Evolutionary conservation across 2,888 invertebrate species (phyloP), one percentile per base, ranked within the genome.

Genomic region (Tuta absoluta): DNA sequence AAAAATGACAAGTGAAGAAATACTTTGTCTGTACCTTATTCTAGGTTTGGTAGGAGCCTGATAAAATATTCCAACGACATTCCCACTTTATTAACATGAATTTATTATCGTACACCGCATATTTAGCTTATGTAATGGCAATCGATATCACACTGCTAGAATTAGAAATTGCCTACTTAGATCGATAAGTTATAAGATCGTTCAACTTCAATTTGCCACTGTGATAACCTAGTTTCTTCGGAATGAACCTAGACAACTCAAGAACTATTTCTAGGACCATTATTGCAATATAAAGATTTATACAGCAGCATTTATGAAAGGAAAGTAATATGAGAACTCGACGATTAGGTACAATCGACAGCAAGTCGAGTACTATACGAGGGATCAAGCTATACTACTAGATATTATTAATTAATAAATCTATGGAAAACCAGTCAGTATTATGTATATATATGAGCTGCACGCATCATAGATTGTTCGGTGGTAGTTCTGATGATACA

Each of bases 171-270:
- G 56, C 19, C 45, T 67, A 66, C 64, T 67, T 65, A 63, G 64
- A 69, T 68, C 65, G 57, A 60, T 53, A 63, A 45, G 33, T 57
- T 64, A 24, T 48, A 45, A 24, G 60, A 24, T 23, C 60, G 45
- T 45, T 60, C 60, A 41, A 59, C 58, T 67, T 69, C 67, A 67
- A 72, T 71, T 75, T 73, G 76, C 75, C 74, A 73, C 66, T 66
- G 67, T 69, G 76, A 78, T 77, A 77, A 77, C 75, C 75, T 75
- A 77, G 70, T 70, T 77, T 71, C 41, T 60, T 45, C 59, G 71
- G 69, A 74, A 72, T 71, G 68, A 68, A 66, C 70, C 62, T 41
- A 66, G 51, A 66, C 61, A 19, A 57, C 45, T 21, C 60, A 49
- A 61, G 24, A 62, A 60, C 58, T 64, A 58, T n/a, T 63, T 28